These are phyloP conservation scores for Gallinago undulata DNA, from an alignment of 2,113 vertebrate genomes.

Conservation along the genomic window DNA sequence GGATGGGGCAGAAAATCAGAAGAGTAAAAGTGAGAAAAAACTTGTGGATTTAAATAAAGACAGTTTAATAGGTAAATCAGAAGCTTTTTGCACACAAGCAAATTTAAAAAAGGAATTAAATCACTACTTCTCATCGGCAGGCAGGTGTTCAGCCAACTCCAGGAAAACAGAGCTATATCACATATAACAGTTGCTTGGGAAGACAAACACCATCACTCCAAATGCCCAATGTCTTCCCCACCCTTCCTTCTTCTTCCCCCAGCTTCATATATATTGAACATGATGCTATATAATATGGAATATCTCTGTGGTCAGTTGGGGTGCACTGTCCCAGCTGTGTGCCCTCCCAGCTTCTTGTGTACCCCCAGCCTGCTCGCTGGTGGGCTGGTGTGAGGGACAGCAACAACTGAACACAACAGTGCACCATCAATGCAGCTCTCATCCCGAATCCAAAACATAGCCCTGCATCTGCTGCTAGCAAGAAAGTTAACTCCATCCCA, in stretches of 20 bases:
- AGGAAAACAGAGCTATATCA: neutral
- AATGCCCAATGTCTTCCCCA: too few relatives aligned
- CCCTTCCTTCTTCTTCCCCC: neutral
- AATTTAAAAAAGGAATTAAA: neutral
- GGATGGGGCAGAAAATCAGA: neutral
- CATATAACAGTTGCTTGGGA: neutral
- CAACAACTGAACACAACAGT: neutral
- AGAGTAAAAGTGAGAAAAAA: neutral
- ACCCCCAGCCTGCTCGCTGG: neutral
- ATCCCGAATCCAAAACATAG: neutral
- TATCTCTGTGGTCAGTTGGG: neutral
- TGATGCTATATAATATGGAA: neutral
- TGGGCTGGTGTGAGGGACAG: neutral
- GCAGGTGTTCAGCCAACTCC: neutral
- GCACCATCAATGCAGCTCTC: neutral
- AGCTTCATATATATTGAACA: neutral
- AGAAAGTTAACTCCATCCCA: neutral
- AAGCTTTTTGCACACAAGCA: neutral
- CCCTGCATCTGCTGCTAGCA: neutral
- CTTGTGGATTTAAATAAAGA: neutral
- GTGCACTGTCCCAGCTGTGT: neutral
- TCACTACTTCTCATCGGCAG: neutral
- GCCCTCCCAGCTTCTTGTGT: neutral
- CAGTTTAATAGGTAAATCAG: neutral
- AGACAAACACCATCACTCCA: neutral